Conservation (phyloP, 2,797 vertebrate species). For the Petrocephalus schoutedeni region DNA sequence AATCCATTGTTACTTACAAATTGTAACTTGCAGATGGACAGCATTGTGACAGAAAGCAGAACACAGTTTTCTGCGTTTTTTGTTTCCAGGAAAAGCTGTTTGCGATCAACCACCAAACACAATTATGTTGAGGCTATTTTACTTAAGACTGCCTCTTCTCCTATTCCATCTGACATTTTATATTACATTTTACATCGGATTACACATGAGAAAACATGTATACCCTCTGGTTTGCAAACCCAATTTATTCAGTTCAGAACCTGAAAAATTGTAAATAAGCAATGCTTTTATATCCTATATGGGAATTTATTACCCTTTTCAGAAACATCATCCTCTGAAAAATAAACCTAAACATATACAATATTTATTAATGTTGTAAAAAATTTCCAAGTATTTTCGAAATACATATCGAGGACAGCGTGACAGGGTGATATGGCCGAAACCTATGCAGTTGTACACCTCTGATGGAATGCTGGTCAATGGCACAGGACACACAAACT, state of each 20-base stretch:
- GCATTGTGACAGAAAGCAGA: conserved; percentile 54
- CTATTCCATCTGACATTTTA: background rate
- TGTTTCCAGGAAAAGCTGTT: conserved; percentile 16
- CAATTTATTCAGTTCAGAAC: background rate
- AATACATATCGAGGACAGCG: background rate
- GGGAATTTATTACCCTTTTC: background rate
- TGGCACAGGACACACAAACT: background rate
- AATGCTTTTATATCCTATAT: background rate
- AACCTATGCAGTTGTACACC: no score
- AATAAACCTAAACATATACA: background rate
- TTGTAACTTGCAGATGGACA: conserved; percentile 42
- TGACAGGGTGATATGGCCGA: background rate
- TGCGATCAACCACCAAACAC: background rate
- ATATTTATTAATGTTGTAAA: background rate
- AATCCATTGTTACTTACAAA: background rate
- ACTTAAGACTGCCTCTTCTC: background rate
- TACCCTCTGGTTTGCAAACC: background rate
- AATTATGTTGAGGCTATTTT: conserved; percentile 8
- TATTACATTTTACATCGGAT: background rate
- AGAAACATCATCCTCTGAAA: background rate
- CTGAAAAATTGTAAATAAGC: background rate
- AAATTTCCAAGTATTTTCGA: background rate
- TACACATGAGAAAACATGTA: background rate
- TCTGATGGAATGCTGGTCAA: background rate
- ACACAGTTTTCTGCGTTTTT: conserved; percentile 36